Evolutionary conservation across 2,888 invertebrate species (phyloP), one percentile per base, ranked within the genome.

Genomic region (Cactoblastis cactorum): DNA sequence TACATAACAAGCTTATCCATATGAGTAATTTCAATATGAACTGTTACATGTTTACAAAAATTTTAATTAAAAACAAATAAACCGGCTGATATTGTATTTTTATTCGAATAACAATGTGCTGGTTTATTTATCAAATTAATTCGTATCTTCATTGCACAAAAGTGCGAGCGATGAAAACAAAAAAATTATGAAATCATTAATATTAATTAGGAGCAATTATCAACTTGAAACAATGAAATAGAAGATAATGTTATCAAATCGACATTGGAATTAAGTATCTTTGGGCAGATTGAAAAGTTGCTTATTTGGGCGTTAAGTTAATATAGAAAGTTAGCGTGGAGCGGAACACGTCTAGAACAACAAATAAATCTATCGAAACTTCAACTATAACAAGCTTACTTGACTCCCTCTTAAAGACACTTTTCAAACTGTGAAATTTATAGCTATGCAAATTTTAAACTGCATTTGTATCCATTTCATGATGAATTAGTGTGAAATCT

Each of bases 331-430:
- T 61, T 60, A 51, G 15, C 11, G 52, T 14, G 45, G 52, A 65
- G 50, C 59, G 49, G 57, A 59, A 57, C 58, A 64, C 62, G 65
- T 62, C 64, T 57, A 54, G 54, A 61, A 62, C 65, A 68, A 71
- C 69, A 72, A 70, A 74, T 71, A 73, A 71, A 75, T 74, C 68
- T 67, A 60, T 63, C 56, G 56, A 39, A 53, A 74, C 66, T 67
- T 14, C 17, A 48, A 28, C 15, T 35, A 37, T 37, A 22, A 47
- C 35, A 37, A 35, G 22, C 47, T 15, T 9, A 17, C 37, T 37
- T 37, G 17, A 17, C 37, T 32, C 34, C 33, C 14, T 45, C 45
- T 38, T 18, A 24, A 5, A 24, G 24, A 41, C 8, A 24, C 24
- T 8, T 24, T 24, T 41, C 14, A 24, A 39, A 41, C 14, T 11